Conservation (phyloP, 2,113 vertebrate species). For the Channa maculata region DNA sequence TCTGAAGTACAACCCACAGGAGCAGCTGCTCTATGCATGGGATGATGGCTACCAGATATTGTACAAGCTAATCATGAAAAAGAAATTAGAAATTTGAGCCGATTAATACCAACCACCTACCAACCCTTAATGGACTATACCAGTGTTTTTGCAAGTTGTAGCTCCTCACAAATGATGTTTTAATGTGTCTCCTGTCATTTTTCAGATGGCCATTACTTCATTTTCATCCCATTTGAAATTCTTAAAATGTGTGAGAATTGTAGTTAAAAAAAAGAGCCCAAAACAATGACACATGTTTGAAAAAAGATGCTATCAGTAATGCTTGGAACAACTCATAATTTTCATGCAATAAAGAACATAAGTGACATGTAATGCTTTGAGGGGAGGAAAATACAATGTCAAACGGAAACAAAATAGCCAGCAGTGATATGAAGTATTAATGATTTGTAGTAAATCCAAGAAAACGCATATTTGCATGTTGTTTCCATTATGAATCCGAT, state of each 20-base stretch:
- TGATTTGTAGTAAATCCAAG: not conserved
- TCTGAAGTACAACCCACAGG: constrained; percentile 93
- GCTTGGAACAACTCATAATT: too few relatives aligned
- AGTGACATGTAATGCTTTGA: too few relatives aligned
- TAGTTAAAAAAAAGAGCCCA: too few relatives aligned
- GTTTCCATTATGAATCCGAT: not conserved
- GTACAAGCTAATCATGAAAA: constrained; percentile 95
- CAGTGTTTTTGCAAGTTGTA: constrained; percentile 10
- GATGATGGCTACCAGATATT: constrained; percentile 97
- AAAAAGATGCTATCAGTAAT: too few relatives aligned
- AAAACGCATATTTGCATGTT: not conserved
- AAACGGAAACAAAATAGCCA: not conserved
- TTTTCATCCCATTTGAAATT: too few relatives aligned
- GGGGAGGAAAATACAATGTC: too few relatives aligned
- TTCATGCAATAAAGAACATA: too few relatives aligned
- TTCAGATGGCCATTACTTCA: not conserved
- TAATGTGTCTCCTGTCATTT: too few relatives aligned
- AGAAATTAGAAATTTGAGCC: constrained; percentile 84
- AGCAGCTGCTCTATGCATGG: constrained; percentile 96
- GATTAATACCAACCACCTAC: not conserved
- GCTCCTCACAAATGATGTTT: constrained; percentile 4
- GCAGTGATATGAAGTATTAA: not conserved
- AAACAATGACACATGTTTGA: too few relatives aligned
- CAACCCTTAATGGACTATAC: not conserved
- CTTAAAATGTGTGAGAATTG: too few relatives aligned